phyloP scores from a whole-genome alignment of 2,888 invertebrate species.

The Rotaria magnacalcarata region DNA sequence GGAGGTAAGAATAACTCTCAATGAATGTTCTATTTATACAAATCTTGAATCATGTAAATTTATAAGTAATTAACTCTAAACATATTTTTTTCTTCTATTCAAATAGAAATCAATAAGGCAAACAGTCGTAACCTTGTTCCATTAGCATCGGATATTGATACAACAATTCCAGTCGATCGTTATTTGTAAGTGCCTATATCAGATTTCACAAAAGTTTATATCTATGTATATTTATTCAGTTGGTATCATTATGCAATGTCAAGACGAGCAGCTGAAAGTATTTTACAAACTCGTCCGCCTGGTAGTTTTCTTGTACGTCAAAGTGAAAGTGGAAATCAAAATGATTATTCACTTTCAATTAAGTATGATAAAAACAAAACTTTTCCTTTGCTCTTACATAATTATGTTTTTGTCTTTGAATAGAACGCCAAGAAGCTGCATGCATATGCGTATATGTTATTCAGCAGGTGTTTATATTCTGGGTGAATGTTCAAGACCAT shows the following conservation, averaged over 20 bases:
- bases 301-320: conserved; percentile 67
- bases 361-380: background rate
- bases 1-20: background rate
- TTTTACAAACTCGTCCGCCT: conserved; percentile 30
- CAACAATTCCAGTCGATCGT: conserved; percentile 7
- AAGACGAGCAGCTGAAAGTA: conserved; percentile 44
- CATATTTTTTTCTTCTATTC: background rate
- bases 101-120: background rate
- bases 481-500: conserved; percentile 86
- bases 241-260: conserved; percentile 46
- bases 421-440: conserved; percentile 87
- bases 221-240: background rate
- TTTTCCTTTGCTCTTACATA: background rate
- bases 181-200: conserved; percentile 20
- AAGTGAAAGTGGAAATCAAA: conserved; percentile 46
- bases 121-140: background rate
- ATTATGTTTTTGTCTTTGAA: background rate
- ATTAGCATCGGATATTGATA: background rate
- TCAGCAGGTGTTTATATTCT: conserved; percentile 78
- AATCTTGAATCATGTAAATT: too few species aligned
- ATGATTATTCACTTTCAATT: conserved; percentile 46
- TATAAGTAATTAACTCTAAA: background rate
- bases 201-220: background rate
- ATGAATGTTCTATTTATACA: background rate
- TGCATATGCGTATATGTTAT: conserved; percentile 84